A percentile compares a stretch with the other conserved stretches of the same genome.
phyloP scores from a whole-genome alignment of 92 coral and sea anemone species.

The Palythoa heliodiscus region DNA sequence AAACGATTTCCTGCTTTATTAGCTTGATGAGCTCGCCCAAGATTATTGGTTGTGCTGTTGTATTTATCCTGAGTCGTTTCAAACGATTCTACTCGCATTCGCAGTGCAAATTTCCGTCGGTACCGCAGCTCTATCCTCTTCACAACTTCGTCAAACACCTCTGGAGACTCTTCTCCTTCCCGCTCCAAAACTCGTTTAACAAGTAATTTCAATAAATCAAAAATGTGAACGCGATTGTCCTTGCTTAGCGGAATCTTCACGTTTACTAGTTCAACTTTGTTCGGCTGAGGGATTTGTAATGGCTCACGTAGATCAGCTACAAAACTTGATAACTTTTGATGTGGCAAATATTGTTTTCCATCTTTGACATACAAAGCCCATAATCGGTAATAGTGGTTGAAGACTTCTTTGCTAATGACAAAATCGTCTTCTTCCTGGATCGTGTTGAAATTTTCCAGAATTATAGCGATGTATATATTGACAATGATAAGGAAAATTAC shows the following conservation, averaged over 20 bases:
- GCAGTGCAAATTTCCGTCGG: slow-evolving; percentile 28
- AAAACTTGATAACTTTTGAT: slow-evolving; percentile 70
- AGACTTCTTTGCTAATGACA: slow-evolving; percentile 80
- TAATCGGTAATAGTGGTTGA: slow-evolving; percentile 79
- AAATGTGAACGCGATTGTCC: slow-evolving; percentile 84
- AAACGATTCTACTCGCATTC: background rate
- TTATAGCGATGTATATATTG: slow-evolving; percentile 93
- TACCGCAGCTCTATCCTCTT: slow-evolving; percentile 18
- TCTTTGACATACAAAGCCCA: slow-evolving; percentile 80
- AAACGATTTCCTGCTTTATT: slow-evolving; percentile 18
- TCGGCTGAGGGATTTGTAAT: slow-evolving; percentile 76
- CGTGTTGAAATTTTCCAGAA: slow-evolving; percentile 87
- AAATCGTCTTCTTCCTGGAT: slow-evolving; percentile 87
- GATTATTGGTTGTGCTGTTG: background rate
- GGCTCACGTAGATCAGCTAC: slow-evolving; percentile 80
- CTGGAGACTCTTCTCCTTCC: slow-evolving; percentile 89
- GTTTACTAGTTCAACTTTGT: slow-evolving; percentile 63
- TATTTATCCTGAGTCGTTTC: slow-evolving; percentile 7
- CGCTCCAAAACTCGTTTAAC: slow-evolving; percentile 72
- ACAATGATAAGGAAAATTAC: slow-evolving; percentile 83
- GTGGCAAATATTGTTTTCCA: slow-evolving; percentile 81
- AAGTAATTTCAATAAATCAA: slow-evolving; percentile 83
- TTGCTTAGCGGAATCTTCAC: slow-evolving; percentile 81
- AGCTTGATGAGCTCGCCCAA: background rate
- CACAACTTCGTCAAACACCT: slow-evolving; percentile 69